Evolutionary conservation across 2,797 vertebrate species (phyloP).

Genomic region (Allobates femoralis): DNA sequence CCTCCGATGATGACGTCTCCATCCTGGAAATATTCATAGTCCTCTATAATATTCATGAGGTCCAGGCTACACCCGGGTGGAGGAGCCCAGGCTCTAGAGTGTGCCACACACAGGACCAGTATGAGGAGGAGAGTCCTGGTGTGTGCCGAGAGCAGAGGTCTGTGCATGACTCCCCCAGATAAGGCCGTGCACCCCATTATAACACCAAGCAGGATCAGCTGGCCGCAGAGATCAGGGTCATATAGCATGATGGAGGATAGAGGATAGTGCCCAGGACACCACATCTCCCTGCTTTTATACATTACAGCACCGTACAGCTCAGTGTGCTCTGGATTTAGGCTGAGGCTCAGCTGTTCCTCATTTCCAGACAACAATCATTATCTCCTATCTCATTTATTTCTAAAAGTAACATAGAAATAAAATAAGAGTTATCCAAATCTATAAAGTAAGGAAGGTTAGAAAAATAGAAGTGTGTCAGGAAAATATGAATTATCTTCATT

Average conservation of each 20-base stretch:
- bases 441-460: too few relatives aligned
- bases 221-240: neutral
- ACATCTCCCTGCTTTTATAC: conserved; percentile 29
- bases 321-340: neutral
- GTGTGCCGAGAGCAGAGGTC: neutral
- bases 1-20: conserved; percentile 35
- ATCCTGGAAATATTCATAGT: conserved; percentile 23
- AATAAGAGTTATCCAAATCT: too few relatives aligned
- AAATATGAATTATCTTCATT: too few relatives aligned
- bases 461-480: too few relatives aligned
- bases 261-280: neutral
- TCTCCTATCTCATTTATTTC: neutral
- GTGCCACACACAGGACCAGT: neutral
- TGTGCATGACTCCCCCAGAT: neutral
- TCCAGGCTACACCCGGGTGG: neutral
- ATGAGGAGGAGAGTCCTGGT: neutral
- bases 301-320: neutral
- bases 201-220: neutral
- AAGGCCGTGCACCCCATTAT: neutral
- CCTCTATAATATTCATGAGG: neutral
- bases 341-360: neutral
- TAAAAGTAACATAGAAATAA: neutral
- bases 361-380: neutral
- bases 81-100: neutral
- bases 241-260: neutral